Base-by-base conservation (phyloP, 2,888 invertebrate genomes). In the Apotomis betuletana region DNA sequence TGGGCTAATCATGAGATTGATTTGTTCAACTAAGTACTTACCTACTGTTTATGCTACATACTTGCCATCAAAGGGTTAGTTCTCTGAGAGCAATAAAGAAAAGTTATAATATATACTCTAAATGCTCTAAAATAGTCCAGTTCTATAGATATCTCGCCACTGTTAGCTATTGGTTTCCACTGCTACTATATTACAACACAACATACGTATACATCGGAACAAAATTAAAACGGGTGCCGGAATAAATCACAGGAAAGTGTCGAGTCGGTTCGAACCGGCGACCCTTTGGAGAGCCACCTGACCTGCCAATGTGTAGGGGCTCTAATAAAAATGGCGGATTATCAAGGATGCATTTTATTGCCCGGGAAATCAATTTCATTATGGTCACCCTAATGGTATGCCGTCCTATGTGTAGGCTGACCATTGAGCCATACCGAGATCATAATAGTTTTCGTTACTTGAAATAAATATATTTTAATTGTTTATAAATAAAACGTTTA, bases 261-360 rank as follows among this genome's bases (percentile, higher is more conserved):
- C 88, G 87, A 87, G 67, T 69, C 69, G 72, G 86, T 85, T 85
- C 74, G 81, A 86, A 83, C 78, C 79, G 78, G 77, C 79, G 84
- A 84, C 87, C 91, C 90, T 90, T 85, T 86, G 77, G 84, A 91
- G 88, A 87, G 81, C 83, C 89, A 89, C 87, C 89, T 89, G 88
- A 87, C 87, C 85, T 79, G 84, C 80, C 80, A 80, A 83, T 84
- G 85, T 54, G 52, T 44, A 49, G 70, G 71, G 71, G 62, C 36
- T 70, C 67, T 68, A 72, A 67, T 58, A 72, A 72, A 72, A 72
- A 72, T 63, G 72, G 67, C 62, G 64, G 41, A 70, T 72, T 72
- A 72, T 68, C 67, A 68, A 63, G 67, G 72, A 72, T 72, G 72
- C 72, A 72, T 72, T 72, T 72, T 72, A 72, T 63, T 68, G 51